Percentiles rank a stretch among this genome's conserved stretches.
phyloP scores from a whole-genome alignment of 1,140 invertebrate species.

The Leptonema lineaticorne region DNA sequence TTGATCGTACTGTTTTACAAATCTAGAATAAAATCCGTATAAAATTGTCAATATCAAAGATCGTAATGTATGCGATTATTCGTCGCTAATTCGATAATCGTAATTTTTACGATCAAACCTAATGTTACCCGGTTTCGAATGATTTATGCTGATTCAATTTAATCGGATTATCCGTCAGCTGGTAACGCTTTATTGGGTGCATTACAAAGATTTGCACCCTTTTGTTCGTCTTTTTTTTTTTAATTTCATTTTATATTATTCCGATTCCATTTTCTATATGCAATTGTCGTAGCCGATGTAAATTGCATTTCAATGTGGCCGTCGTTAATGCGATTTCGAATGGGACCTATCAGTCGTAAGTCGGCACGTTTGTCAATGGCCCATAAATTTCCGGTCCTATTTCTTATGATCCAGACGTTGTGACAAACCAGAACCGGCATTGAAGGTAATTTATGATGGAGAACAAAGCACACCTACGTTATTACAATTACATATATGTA shows the following conservation, averaged over 20 bases:
- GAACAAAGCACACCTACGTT: slow-evolving; percentile 20
- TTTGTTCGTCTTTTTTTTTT: not conserved
- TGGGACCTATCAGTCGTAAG: slow-evolving; percentile 17
- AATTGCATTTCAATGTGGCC: slow-evolving; percentile 36
- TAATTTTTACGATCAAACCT: too few species aligned
- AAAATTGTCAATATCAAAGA: too few species aligned
- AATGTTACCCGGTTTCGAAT: not conserved
- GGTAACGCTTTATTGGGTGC: not conserved
- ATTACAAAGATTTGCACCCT: not conserved
- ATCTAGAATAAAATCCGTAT: too few species aligned
- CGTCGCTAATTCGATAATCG: too few species aligned
- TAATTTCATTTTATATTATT: not conserved
- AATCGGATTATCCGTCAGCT: not conserved
- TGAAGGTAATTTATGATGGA: slow-evolving; percentile 36
- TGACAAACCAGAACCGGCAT: slow-evolving; percentile 38
- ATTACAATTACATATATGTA: not conserved
- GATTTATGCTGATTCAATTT: not conserved
- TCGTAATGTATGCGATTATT: too few species aligned
- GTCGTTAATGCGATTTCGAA: slow-evolving; percentile 26
- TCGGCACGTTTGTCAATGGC: slow-evolving; percentile 17
- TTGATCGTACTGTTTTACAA: too few species aligned
- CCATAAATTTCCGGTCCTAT: slow-evolving; percentile 19
- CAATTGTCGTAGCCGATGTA: slow-evolving; percentile 16
- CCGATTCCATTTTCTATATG: not conserved
- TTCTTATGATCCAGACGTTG: slow-evolving; percentile 31